Evolutionary conservation across 2,797 vertebrate species (phyloP), one percentile per base, ranked within the genome.

Genomic region (Eulemur mongoz): DNA sequence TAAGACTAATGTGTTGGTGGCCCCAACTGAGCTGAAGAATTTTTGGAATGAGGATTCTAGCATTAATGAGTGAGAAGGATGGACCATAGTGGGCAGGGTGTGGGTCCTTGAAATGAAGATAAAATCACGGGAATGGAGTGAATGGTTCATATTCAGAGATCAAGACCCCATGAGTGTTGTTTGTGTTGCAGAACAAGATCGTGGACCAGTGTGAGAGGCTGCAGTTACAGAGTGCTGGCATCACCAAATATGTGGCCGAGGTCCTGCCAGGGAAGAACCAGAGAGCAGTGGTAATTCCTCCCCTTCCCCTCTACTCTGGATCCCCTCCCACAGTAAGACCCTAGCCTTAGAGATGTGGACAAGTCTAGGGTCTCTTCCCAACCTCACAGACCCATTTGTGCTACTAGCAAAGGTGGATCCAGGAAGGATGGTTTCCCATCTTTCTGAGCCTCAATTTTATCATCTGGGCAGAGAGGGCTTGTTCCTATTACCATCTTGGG

Each of bases 141-240:
- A 32, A 59, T 20, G 73, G 40, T 72, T 57, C 27, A 9, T 38
- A 5, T 23, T 22, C 15, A 1, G 40, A 40, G 4, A 3, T 52
- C 59, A 63, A 61, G 76, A 88, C 2, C 1, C 40, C 12, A 23
- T 4, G 13, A 40, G 4, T 40, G 45, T 75, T 61, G 7, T 94
- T 40, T 92, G 18, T 59, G 18, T 76, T 95, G 81, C 98, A 99
- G 99, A 99, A 99, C 98, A 98, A 99, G 96, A 98, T 99, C 32
- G 99, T 99, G 98, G 99, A 99, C 84, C 98, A 98, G 91, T 99
- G 99, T 91, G 99, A 99, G 98, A 99, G 98, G 98, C 99, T 99
- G 95, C 99, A 99, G 99, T 98, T 99, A 97, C 99, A 99, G 98
- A 99, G 99, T 1, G 97, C 98, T 10, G 98, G 99, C 97, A 99